These are phyloP conservation scores for Alca torda DNA, from an alignment of 2,797 vertebrate genomes.

Conservation along the genomic window DNA sequence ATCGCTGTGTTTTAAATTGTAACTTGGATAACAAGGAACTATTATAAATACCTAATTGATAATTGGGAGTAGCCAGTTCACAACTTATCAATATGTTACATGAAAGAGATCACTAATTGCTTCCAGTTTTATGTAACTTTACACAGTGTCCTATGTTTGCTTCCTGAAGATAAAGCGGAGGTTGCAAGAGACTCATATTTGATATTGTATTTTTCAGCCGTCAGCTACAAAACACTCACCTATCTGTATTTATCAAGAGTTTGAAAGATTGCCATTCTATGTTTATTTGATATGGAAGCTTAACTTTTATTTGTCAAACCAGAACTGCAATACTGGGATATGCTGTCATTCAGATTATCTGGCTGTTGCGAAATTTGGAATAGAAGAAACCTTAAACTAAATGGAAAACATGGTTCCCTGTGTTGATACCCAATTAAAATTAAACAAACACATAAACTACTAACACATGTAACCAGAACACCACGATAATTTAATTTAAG, in stretches of 20 bases:
- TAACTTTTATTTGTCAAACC: neutral
- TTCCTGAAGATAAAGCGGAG: neutral
- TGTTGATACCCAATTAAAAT: neutral
- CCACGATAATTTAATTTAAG: neutral
- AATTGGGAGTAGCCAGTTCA: neutral
- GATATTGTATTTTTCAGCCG: neutral
- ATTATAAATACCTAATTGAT: neutral
- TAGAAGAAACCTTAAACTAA: neutral
- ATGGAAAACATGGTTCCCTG: neutral
- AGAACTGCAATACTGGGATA: neutral
- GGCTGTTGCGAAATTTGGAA: neutral
- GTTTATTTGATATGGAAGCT: neutral
- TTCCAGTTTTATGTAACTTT: neutral
- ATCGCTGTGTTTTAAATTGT: neutral
- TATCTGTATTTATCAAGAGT: neutral
- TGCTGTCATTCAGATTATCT: neutral
- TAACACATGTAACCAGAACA: neutral
- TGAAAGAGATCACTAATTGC: neutral
- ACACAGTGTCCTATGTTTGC: fast-evolving
- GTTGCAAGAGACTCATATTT: neutral
- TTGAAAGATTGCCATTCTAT: neutral
- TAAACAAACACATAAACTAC: neutral
- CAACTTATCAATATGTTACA: fast-evolving
- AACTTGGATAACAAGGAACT: neutral
- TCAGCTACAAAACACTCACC: neutral